Conservation (phyloP, 2,888 invertebrate genomes). For the Xestobium rufovillosum region DNA sequence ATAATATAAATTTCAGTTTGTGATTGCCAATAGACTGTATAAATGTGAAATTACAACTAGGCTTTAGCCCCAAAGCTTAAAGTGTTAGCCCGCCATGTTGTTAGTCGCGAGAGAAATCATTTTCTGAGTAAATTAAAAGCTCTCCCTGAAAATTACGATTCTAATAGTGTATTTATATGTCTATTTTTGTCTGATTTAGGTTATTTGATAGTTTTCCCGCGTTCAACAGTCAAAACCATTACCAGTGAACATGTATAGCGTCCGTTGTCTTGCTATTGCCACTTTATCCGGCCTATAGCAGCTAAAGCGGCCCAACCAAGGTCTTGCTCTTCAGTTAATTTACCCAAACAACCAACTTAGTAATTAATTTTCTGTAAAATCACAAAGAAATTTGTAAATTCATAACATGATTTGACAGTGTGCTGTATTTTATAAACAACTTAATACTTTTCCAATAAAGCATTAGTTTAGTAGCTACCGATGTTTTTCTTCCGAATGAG, state of each 20-base stretch:
- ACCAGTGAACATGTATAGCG: constrained; percentile 35
- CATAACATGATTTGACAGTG: too few species aligned
- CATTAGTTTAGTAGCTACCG: too few species aligned
- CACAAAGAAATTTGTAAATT: too few species aligned
- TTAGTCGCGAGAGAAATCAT: constrained; percentile 49
- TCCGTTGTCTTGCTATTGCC: constrained; percentile 36
- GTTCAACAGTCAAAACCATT: constrained; percentile 42
- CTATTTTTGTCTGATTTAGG: constrained; percentile 44
- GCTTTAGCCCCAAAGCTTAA: constrained; percentile 40
- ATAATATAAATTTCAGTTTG: not conserved
- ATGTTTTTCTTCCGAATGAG: too few species aligned
- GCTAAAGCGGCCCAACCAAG: constrained; percentile 28
- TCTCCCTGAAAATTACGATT: constrained; percentile 27
- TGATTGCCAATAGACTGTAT: constrained; percentile 10
- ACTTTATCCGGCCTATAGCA: constrained; percentile 15
- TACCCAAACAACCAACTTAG: too few species aligned
- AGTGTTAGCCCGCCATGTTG: constrained; percentile 62
- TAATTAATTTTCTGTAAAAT: too few species aligned
- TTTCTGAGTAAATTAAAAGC: constrained; percentile 27
- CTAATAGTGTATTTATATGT: constrained; percentile 39
- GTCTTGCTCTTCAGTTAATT: constrained; percentile 25
- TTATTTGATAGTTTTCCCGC: constrained; percentile 44
- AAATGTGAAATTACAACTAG: constrained; percentile 35
- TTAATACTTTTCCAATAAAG: too few species aligned
- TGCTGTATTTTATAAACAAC: too few species aligned